These are phyloP conservation scores for Euzetes globulus DNA, from an alignment of 2,888 invertebrate genomes.

Conservation along the genomic window DNA sequence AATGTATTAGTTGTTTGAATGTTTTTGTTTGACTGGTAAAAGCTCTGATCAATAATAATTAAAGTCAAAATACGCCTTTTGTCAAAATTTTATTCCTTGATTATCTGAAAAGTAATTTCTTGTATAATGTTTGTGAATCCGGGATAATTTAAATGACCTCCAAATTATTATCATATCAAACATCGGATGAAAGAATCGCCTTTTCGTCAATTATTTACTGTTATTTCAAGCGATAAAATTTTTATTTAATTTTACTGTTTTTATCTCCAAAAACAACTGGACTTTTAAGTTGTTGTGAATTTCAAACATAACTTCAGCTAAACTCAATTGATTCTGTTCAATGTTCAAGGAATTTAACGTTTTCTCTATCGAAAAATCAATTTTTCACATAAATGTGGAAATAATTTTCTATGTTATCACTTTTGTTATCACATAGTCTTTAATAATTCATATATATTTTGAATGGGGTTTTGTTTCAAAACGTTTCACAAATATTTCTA, in stretches of 20 bases:
- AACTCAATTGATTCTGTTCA: background rate
- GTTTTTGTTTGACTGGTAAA: background rate
- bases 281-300: background rate
- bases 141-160: no score
- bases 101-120: no score
- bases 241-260: no score
- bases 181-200: no score
- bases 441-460: background rate
- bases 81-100: no score
- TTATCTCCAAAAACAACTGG: no score
- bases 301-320: background rate
- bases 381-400: background rate
- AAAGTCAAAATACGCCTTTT: background rate
- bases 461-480: no score
- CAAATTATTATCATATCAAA: no score
- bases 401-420: background rate
- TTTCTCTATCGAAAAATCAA: background rate
- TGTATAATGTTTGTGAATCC: no score
- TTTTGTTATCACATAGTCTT: background rate
- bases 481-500: no score
- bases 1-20: background rate
- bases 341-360: slow-evolving; percentile 1
- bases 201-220: no score
- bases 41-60: slow-evolving; percentile 12
- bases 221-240: no score